phyloP scores from a whole-genome alignment of 2,797 vertebrate genomes.

The Phalanger gymnotis region DNA sequence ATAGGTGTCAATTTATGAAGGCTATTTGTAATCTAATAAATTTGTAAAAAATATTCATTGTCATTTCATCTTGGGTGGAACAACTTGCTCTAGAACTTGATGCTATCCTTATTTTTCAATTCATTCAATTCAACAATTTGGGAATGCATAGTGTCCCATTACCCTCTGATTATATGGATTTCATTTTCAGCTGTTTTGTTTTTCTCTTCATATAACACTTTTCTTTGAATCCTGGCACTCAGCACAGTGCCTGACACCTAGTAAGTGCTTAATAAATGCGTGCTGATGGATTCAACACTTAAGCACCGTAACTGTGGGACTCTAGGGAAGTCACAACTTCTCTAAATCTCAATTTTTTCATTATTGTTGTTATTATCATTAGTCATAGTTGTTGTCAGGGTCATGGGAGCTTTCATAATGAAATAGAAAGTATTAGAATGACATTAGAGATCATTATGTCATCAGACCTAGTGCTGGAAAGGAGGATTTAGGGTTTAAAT shows the following conservation, averaged over 20 bases:
- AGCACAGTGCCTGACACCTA: background rate
- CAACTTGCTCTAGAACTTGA: background rate
- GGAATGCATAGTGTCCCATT: background rate
- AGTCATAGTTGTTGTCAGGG: background rate
- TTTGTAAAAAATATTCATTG: background rate
- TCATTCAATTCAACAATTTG: background rate
- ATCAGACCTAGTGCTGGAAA: background rate
- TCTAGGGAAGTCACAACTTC: background rate
- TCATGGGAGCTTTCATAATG: background rate
- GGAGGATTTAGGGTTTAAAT: background rate
- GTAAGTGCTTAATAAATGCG: background rate
- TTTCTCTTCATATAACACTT: background rate
- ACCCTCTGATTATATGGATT: background rate
- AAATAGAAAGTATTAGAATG: background rate
- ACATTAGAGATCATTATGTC: background rate
- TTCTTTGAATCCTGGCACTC: background rate
- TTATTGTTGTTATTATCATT: background rate
- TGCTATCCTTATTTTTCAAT: background rate
- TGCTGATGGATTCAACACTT: background rate
- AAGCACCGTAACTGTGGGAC: background rate
- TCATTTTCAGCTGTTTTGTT: background rate
- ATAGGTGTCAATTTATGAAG: background rate
- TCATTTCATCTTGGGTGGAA: background rate
- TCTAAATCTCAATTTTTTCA: background rate
- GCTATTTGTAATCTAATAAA: background rate